Percentiles rank a stretch among this genome's conserved stretches.
These are phyloP conservation scores for Lagodon rhomboides DNA, from an alignment of 2,797 vertebrate species.

Conservation along the genomic window DNA sequence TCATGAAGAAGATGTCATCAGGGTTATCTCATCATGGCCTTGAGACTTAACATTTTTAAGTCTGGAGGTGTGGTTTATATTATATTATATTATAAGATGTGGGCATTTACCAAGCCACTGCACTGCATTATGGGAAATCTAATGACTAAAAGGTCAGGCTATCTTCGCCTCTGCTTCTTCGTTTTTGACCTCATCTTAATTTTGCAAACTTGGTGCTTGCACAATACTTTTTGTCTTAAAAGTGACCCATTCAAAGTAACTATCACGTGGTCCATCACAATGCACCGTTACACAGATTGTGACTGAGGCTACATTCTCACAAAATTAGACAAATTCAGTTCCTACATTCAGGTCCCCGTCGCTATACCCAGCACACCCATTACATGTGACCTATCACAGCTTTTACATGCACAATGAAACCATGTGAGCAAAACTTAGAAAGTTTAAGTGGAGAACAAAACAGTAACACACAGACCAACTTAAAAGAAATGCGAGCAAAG, in stretches of 20 bases:
- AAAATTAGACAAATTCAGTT: background rate
- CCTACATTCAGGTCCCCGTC: background rate
- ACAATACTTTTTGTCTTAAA: background rate
- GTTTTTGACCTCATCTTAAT: background rate
- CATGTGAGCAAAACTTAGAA: background rate
- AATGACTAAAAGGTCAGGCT: background rate
- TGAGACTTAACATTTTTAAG: background rate
- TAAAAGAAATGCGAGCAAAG: background rate
- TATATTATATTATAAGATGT: too few species aligned
- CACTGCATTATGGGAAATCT: slow-evolving; percentile 1
- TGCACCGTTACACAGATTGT: background rate
- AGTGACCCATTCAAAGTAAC: background rate
- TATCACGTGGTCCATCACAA: background rate
- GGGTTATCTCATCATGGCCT: background rate
- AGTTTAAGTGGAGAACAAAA: background rate
- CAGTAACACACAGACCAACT: background rate
- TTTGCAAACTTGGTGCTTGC: too few species aligned
- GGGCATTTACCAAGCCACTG: background rate
- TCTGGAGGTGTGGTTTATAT: background rate
- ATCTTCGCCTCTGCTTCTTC: background rate
- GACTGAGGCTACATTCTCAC: background rate
- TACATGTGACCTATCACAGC: background rate
- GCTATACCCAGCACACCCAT: background rate
- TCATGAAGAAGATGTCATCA: background rate
- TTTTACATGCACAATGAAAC: background rate